Percentiles rank a stretch among this genome's conserved stretches.
Evolutionary conservation across 2,888 invertebrate genomes (phyloP).

Genomic region (Apodemia zela): DNA sequence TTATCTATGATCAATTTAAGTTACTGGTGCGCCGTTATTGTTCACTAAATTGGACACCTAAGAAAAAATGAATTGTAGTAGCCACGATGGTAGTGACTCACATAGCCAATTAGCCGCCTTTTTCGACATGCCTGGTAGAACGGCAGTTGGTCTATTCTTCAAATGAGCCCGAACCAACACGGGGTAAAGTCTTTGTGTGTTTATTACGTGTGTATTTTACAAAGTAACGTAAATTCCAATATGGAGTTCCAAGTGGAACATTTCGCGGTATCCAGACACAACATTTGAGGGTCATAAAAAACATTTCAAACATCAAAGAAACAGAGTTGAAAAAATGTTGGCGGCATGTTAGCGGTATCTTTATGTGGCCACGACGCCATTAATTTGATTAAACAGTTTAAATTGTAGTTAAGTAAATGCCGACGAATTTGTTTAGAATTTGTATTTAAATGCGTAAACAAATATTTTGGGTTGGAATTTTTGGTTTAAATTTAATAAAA

Average conservation of each 20-base stretch:
- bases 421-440: constrained; percentile 11
- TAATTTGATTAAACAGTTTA: constrained; percentile 10
- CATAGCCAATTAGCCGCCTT: too few relatives aligned
- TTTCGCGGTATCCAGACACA: constrained; percentile 27
- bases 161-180: too few relatives aligned
- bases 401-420: neutral
- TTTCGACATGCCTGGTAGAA: too few relatives aligned
- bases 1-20: too few relatives aligned
- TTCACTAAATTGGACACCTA: too few relatives aligned
- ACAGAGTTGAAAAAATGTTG: constrained; percentile 40
- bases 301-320: constrained; percentile 44
- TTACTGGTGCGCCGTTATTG: too few relatives aligned
- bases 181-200: too few relatives aligned
- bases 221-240: neutral
- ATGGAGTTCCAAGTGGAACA: constrained; percentile 21
- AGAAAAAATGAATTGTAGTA: too few relatives aligned
- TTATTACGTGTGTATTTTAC: too few relatives aligned
- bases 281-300: constrained; percentile 49
- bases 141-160: too few relatives aligned
- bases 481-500: too few relatives aligned
- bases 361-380: constrained; percentile 21
- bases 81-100: too few relatives aligned
- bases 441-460: neutral
- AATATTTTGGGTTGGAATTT: neutral
- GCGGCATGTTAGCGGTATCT: constrained; percentile 34